phyloP scores from a whole-genome alignment of 2,797 vertebrate species.

The Cuculus canorus region DNA sequence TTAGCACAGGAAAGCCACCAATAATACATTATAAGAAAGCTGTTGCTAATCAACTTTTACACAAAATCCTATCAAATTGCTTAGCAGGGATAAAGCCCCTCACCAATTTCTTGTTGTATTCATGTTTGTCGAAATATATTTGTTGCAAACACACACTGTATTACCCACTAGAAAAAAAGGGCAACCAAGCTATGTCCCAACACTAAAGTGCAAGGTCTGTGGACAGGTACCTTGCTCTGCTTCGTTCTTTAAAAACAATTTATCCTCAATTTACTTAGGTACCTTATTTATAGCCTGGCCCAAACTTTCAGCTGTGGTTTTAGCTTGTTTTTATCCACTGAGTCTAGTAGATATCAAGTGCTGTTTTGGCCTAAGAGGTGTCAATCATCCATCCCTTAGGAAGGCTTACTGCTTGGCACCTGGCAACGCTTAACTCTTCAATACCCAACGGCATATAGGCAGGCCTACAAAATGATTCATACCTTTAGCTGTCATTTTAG shows the following conservation, averaged over 20 bases:
- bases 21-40: background rate
- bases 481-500: background rate
- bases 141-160: background rate
- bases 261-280: background rate
- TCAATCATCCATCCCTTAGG: background rate
- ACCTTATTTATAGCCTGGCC: constrained; percentile 5
- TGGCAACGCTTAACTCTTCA: background rate
- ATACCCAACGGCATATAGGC: background rate
- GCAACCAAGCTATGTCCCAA: background rate
- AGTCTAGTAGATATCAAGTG: background rate
- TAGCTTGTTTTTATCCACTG: background rate
- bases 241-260: background rate
- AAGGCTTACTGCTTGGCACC: background rate
- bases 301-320: background rate
- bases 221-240: background rate
- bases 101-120: background rate
- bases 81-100: background rate
- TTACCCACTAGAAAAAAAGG: background rate
- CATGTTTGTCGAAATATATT: background rate
- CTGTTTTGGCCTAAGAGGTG: background rate
- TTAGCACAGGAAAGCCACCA: background rate
- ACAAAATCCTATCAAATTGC: background rate
- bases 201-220: background rate
- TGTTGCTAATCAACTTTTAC: background rate
- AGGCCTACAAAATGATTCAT: background rate